phyloP scores from a whole-genome alignment of 2,888 invertebrate species.

The Pogonocherus hispidulus region DNA sequence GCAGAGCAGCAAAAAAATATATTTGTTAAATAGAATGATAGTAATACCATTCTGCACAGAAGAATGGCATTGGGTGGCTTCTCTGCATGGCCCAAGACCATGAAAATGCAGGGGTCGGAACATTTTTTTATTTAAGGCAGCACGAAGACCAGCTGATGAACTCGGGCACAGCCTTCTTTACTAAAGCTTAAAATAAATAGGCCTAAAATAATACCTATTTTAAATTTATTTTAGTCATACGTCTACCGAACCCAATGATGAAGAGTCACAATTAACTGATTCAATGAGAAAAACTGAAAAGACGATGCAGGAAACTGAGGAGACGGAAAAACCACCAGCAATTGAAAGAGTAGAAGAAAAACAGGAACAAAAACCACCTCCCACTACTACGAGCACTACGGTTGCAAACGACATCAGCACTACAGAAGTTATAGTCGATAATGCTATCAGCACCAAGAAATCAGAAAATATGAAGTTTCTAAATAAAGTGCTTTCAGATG shows the following conservation, averaged over 20 bases:
- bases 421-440: neutral
- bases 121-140: too few species aligned
- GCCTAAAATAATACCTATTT: too few species aligned
- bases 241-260: neutral
- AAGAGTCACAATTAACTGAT: neutral
- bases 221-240: neutral
- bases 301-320: neutral
- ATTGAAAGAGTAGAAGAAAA: neutral
- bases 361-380: too few species aligned
- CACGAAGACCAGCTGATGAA: too few species aligned
- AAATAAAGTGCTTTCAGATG: slow-evolving; percentile 41
- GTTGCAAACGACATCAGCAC: neutral
- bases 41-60: too few species aligned
- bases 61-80: too few species aligned
- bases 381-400: neutral
- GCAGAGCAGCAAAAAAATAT: too few species aligned
- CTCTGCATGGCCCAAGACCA: too few species aligned
- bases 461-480: slow-evolving; percentile 8
- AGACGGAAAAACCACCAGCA: neutral
- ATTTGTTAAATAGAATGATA: too few species aligned
- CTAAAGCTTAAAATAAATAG: too few species aligned
- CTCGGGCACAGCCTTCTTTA: too few species aligned
- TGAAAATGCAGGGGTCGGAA: too few species aligned
- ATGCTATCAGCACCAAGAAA: slow-evolving; percentile 43
- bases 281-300: neutral